Conservation (phyloP, 2,797 vertebrate species). For the Falco columbarius region DNA sequence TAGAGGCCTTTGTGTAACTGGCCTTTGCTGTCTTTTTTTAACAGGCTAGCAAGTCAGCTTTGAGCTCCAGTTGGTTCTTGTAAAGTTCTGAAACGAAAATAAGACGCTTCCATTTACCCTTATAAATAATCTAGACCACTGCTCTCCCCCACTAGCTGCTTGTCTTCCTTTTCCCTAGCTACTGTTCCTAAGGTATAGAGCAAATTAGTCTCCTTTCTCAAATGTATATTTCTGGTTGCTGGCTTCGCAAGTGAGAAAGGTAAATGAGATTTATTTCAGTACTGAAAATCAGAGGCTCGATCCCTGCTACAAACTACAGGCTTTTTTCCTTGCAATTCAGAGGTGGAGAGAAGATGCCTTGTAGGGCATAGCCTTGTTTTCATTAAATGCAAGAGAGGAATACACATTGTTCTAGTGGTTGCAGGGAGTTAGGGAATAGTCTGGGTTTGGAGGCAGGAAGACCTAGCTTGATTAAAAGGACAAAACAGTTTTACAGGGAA, state of each 20-base stretch:
- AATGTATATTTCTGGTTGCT: not conserved
- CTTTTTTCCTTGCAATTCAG: not conserved
- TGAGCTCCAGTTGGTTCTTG: not conserved
- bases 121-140: conserved; percentile 15
- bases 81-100: not conserved
- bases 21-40: not conserved
- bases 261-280: not conserved
- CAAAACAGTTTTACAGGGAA: not conserved
- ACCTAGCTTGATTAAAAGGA: not conserved
- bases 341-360: not conserved
- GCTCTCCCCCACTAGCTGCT: not conserved
- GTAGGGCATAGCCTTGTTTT: not conserved
- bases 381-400: not conserved
- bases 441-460: not conserved
- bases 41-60: not conserved
- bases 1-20: not conserved
- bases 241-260: not conserved
- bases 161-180: not conserved
- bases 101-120: conserved; percentile 1
- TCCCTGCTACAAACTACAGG: not conserved
- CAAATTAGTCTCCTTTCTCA: not conserved
- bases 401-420: not conserved
- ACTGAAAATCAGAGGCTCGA: not conserved
- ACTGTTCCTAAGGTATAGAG: not conserved
- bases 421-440: not conserved